A percentile compares a stretch with the other conserved stretches of the same genome.
Evolutionary conservation across 1,140 invertebrate genomes (phyloP).

Genomic region (Drosophila neocordata): DNA sequence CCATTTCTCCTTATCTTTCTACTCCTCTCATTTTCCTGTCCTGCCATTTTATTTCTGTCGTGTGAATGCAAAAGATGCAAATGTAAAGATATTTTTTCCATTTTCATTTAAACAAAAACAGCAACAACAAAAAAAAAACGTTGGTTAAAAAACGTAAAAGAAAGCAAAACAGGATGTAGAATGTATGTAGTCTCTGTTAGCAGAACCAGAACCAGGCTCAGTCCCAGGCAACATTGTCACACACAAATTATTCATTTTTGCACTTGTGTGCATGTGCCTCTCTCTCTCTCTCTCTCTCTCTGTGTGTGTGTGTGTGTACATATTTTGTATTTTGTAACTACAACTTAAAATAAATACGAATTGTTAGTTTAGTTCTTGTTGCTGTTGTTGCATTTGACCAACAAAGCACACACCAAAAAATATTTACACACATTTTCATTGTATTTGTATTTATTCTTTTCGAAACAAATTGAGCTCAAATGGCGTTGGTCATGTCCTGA

Average conservation of each 20-base stretch:
- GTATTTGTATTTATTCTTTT: slow-evolving; percentile 52
- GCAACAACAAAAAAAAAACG: slow-evolving; percentile 7
- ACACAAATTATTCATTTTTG: slow-evolving; percentile 66
- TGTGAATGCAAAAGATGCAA: slow-evolving; percentile 74
- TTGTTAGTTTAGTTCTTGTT: slow-evolving; percentile 45
- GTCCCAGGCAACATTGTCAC: slow-evolving; percentile 65
- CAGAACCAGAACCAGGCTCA: background rate
- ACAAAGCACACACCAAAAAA: slow-evolving; percentile 55
- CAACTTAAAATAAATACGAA: slow-evolving; percentile 76
- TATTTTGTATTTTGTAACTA: slow-evolving; percentile 58
- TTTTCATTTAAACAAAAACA: slow-evolving; percentile 54
- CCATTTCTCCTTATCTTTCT: background rate
- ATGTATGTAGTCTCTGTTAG: slow-evolving; percentile 18
- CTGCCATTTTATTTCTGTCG: slow-evolving; percentile 49
- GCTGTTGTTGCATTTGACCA: slow-evolving; percentile 54
- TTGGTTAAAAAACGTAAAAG: background rate
- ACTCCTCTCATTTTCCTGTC: background rate
- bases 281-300: slow-evolving; percentile 21
- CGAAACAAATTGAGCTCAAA: slow-evolving; percentile 69
- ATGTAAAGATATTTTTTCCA: slow-evolving; percentile 73
- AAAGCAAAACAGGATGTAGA: slow-evolving; percentile 12
- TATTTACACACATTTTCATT: slow-evolving; percentile 54
- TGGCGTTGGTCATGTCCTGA: slow-evolving; percentile 36
- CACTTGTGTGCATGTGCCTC: slow-evolving; percentile 45
- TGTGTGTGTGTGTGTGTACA: slow-evolving; percentile 54